Conservation (phyloP, 1,140 invertebrate species). For the Leptopilina clavipes region DNA sequence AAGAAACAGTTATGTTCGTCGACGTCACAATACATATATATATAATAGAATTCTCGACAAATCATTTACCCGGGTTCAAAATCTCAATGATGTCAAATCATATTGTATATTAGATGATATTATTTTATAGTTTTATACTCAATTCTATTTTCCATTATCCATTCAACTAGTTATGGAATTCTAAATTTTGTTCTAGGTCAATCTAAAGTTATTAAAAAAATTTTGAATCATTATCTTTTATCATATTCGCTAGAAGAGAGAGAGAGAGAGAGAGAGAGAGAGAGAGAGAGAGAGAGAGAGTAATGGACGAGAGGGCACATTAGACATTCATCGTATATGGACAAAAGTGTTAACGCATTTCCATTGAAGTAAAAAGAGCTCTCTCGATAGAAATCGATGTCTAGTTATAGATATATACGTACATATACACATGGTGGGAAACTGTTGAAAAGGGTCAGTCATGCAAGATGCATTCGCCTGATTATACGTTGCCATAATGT, state of each 20-base stretch:
- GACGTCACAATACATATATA: neutral
- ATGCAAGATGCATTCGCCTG: conserved; percentile 45
- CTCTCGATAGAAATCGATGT: conserved; percentile 24
- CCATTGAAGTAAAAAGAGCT: neutral
- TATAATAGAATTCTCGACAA: neutral
- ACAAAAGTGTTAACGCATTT: conserved; percentile 24
- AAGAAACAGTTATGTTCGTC: neutral
- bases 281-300: no score
- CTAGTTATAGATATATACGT: neutral
- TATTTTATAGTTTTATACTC: neutral
- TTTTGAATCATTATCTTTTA: no score
- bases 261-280: no score
- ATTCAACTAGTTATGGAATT: no score
- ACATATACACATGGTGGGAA: conserved; percentile 6
- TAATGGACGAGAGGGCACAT: neutral
- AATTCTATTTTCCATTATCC: no score
- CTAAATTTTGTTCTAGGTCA: neutral
- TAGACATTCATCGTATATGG: neutral
- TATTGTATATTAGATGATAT: neutral
- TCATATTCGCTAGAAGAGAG: no score
- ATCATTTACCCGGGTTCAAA: neutral
- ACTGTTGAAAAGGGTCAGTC: conserved; percentile 37
- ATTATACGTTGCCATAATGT: conserved; percentile 54
- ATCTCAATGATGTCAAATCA: neutral
- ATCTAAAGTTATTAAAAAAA: neutral